Evolutionary conservation across 1,140 invertebrate species (phyloP), one percentile per base, ranked within the genome.

Genomic region (Eriocheir sinensis): DNA sequence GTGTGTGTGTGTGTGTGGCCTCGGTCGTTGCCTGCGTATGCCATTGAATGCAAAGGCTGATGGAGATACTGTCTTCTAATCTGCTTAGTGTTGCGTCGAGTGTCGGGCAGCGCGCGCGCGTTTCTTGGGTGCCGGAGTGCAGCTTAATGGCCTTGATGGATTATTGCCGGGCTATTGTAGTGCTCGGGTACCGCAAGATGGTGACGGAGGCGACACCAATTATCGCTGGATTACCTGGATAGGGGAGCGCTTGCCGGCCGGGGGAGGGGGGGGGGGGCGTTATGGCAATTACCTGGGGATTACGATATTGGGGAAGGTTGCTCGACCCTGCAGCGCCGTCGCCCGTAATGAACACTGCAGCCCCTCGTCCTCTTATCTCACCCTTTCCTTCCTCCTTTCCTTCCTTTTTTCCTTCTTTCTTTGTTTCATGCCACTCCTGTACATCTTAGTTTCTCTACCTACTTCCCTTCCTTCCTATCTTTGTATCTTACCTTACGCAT

Each of bases 181-280:
- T 92, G 32, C 30, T 17, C 0, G 44, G 89, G 32, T 27, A 4
- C 80, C 91, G 27, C 80, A 93, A 86, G 91, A 93, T 44, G 91
- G 81, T 86, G 91, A 93, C 81, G 91, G 91, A 85, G 30, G 91
- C 80, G 41, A 83, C 91, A 85, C 81, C 91, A 93, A 93, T 93
- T 86, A 93, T 93, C 85, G 91, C 91, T 86, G 91, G 91, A 93
- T 93, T 93, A 93, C 91, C 91, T 86, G 91, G 91, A 93, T 93
- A n/a, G n/a, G 91, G 83, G 80, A 93, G 41, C 91, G 48, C 80
- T 3, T 41, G 36, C n/a, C 27, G 38, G 80, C 38, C 27, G 91
- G 81, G 80, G 89, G 32, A 30, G 21, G 85, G 85, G 12, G 85
- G 85, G 85, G 72, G 89, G 89, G 83, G 30, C 30, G 89, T 27